These are phyloP conservation scores for Falco biarmicus DNA, from an alignment of 2,797 vertebrate genomes.

Conservation along the genomic window DNA sequence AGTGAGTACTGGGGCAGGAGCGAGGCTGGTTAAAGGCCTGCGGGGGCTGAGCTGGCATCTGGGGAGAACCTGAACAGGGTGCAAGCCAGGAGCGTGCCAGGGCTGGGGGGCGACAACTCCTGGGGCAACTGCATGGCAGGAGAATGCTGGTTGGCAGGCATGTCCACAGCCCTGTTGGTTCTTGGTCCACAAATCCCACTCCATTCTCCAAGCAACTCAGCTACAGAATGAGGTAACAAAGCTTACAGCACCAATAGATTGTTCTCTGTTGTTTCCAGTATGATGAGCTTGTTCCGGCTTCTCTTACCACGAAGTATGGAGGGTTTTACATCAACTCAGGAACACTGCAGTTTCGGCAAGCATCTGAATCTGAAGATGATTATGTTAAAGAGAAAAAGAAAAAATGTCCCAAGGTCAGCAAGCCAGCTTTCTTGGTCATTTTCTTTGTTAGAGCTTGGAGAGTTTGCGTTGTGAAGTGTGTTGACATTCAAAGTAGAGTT, in stretches of 20 bases:
- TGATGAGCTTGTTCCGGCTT: slow-evolving; percentile 93
- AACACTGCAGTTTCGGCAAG: slow-evolving; percentile 88
- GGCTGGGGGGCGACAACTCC: not conserved
- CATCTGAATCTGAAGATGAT: slow-evolving; percentile 87
- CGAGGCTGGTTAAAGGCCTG: not conserved
- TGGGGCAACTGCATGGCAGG: not conserved
- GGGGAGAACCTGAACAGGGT: not conserved
- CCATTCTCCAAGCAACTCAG: not conserved
- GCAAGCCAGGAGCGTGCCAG: not conserved
- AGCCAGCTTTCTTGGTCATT: not conserved
- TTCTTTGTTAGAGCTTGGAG: not conserved
- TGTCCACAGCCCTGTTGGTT: not conserved
- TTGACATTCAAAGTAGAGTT: not conserved
- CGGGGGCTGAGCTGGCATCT: not conserved
- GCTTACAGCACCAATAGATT: not conserved
- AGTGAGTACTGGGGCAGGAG: slow-evolving; percentile 78
- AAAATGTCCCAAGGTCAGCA: slow-evolving; percentile 83
- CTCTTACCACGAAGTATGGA: slow-evolving; percentile 90
- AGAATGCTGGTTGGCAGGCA: not conserved
- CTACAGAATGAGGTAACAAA: not conserved
- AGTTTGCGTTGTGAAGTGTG: not conserved
- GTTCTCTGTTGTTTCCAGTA: slow-evolving; percentile 77
- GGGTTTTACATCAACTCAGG: slow-evolving; percentile 97
- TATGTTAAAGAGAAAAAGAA: slow-evolving; percentile 79
- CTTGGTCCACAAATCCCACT: not conserved